Percentiles rank a stretch among this genome's conserved stretches.
phyloP scores from a whole-genome alignment of 2,113 vertebrate genomes.

The Aythya baeri region DNA sequence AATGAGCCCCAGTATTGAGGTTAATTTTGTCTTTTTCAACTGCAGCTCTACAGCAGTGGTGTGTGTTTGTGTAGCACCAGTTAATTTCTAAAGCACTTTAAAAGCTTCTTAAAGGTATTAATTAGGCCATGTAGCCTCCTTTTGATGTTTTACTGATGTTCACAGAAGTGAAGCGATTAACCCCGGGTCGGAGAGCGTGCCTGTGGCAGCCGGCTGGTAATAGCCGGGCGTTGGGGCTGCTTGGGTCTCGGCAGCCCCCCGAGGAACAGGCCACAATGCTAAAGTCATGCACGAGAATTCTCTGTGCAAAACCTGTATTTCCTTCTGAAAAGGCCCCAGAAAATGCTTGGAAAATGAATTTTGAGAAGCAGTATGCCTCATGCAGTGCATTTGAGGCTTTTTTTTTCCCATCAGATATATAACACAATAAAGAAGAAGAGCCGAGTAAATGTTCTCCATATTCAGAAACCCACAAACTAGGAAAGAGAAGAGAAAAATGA shows the following conservation, averaged over 20 bases:
- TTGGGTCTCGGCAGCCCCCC: background rate
- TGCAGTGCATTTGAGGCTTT: background rate
- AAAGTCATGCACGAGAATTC: background rate
- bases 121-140: background rate
- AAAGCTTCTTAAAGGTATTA: background rate
- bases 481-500: background rate
- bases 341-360: background rate
- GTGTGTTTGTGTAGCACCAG: background rate
- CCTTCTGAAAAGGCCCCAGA: background rate
- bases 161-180: background rate
- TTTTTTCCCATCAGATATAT: background rate
- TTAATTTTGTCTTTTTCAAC: background rate
- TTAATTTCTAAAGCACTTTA: background rate
- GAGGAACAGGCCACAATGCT: background rate
- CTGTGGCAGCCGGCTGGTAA: background rate
- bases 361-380: background rate
- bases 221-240: background rate
- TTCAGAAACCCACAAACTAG: background rate
- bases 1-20: background rate
- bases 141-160: background rate
- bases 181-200: rapidly evolving
- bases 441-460: background rate
- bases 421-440: background rate
- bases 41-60: background rate
- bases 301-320: background rate